A percentile compares a stretch with the other conserved stretches of the same genome.
phyloP scores from a whole-genome alignment of 2,113 vertebrate genomes.

The Tragelaphus imberbis region DNA sequence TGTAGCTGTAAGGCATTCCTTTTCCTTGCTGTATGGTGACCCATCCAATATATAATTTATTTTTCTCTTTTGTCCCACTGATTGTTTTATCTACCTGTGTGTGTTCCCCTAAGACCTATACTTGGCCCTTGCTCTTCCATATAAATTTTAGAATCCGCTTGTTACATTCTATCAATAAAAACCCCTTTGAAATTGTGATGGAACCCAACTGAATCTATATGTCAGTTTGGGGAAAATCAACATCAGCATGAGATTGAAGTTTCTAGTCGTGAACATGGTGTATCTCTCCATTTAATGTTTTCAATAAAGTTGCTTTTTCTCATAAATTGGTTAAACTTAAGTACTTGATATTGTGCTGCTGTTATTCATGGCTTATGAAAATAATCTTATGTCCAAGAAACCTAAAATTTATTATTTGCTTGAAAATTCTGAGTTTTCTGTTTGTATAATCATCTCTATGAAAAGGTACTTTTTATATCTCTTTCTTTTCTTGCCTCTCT shows the following conservation, averaged over 20 bases:
- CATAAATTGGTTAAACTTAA: not conserved
- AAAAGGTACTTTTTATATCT: not conserved
- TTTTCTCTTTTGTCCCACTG: not conserved
- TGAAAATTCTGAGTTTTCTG: not conserved
- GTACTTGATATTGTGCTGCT: not conserved
- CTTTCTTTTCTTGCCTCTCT: not conserved
- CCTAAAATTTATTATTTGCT: not conserved
- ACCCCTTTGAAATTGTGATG: not conserved
- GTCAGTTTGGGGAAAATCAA: not conserved
- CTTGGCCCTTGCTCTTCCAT: not conserved
- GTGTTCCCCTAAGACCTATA: not conserved
- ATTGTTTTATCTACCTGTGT: not conserved
- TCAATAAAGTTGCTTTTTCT: constrained; percentile 35
- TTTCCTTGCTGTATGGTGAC: not conserved
- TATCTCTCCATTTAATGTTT: not conserved
- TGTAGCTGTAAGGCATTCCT: not conserved
- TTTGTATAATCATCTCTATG: not conserved
- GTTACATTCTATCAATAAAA: not conserved
- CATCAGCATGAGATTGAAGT: not conserved
- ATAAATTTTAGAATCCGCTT: not conserved
- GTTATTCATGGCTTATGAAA: not conserved
- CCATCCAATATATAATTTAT: not conserved
- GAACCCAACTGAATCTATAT: not conserved
- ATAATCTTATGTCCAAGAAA: not conserved
- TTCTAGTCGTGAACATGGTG: not conserved